These are phyloP conservation scores for Ypsolopha sequella DNA, from an alignment of 2,888 invertebrate species.

Conservation along the genomic window DNA sequence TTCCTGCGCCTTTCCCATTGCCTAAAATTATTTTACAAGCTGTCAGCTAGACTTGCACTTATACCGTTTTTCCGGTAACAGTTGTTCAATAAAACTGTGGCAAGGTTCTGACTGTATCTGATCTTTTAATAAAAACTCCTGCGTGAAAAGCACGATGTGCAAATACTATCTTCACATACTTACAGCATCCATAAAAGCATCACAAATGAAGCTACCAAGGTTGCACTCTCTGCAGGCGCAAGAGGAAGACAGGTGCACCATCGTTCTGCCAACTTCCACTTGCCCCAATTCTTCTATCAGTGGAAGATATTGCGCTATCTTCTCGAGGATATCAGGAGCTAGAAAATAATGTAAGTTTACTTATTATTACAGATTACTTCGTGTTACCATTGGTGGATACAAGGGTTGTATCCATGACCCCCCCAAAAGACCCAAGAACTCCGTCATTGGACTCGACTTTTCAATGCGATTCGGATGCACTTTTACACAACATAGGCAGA, in stretches of 20 bases:
- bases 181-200: conserved; percentile 77
- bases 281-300: conserved; percentile 66
- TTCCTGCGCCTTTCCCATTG: conserved; percentile 33
- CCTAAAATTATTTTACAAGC: conserved; percentile 33
- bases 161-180: conserved; percentile 16
- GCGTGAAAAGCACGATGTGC: too few relatives aligned
- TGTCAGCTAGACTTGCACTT: background rate
- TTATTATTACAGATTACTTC: background rate
- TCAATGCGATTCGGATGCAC: too few relatives aligned
- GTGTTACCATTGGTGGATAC: too few relatives aligned
- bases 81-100: too few relatives aligned
- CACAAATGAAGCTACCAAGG: conserved; percentile 79
- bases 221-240: conserved; percentile 78
- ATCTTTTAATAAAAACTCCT: too few relatives aligned
- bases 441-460: too few relatives aligned
- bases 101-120: too few relatives aligned
- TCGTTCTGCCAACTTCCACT: conserved; percentile 68
- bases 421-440: too few relatives aligned
- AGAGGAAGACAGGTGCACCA: conserved; percentile 65
- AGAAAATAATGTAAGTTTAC: conserved; percentile 1
- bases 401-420: too few relatives aligned
- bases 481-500: too few relatives aligned
- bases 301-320: conserved; percentile 72
- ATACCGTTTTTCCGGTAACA: too few relatives aligned
- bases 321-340: conserved; percentile 64